phyloP scores from a whole-genome alignment of 2,113 vertebrate species.

The Macquaria ambigua region DNA sequence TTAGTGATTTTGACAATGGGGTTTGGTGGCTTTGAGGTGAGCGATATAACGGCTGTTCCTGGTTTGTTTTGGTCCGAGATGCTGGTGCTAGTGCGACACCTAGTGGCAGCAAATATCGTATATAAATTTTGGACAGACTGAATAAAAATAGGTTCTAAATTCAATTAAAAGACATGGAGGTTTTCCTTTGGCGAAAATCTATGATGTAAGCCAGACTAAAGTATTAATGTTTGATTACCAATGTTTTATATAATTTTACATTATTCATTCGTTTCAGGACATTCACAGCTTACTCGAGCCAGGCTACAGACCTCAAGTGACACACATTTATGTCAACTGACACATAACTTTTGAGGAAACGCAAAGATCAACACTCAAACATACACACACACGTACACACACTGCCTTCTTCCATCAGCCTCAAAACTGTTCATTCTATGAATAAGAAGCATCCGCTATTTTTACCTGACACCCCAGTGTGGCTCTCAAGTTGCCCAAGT shows the following conservation, averaged over 20 bases:
- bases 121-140: background rate
- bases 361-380: background rate
- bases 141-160: background rate
- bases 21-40: no score
- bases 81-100: no score
- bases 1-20: no score
- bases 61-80: no score
- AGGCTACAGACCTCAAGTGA: background rate
- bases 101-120: no score
- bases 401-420: slow-evolving; percentile 40
- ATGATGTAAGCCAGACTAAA: background rate
- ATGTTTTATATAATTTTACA: background rate
- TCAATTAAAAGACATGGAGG: background rate
- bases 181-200: background rate
- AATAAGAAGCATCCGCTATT: slow-evolving; percentile 67
- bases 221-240: background rate
- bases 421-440: slow-evolving; percentile 69
- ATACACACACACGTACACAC: slow-evolving; percentile 5
- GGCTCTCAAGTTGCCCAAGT: slow-evolving; percentile 41
- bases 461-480: slow-evolving; percentile 62
- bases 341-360: slow-evolving; percentile 4
- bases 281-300: background rate
- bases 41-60: no score
- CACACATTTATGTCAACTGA: slow-evolving; percentile 15
- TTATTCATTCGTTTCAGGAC: background rate